A percentile compares a stretch with the other conserved stretches of the same genome.
These are phyloP conservation scores for Theristicus caerulescens DNA, from an alignment of 2,113 vertebrate genomes.

Conservation along the genomic window DNA sequence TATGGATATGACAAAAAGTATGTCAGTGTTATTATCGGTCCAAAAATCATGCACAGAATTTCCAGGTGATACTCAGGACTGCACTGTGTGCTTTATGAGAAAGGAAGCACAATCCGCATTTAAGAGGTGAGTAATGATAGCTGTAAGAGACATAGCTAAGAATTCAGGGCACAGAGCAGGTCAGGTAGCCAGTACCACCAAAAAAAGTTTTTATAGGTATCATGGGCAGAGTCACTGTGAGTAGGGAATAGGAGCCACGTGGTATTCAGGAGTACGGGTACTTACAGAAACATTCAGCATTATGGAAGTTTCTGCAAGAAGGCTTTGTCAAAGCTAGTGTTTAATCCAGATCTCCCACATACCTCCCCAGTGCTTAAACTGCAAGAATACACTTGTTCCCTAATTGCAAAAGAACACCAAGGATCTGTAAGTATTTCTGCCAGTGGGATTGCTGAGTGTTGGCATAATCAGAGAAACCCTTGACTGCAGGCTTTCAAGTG, in stretches of 20 bases:
- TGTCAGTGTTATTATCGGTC: neutral
- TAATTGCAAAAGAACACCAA: conserved; percentile 20
- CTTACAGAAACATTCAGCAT: neutral
- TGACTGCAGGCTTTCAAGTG: conserved; percentile 8
- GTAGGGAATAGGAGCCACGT: neutral
- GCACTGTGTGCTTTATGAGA: neutral
- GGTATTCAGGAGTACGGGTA: neutral
- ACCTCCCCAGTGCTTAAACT: neutral
- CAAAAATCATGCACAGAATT: neutral
- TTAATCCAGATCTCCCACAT: neutral
- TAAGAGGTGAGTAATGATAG: neutral
- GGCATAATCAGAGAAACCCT: neutral
- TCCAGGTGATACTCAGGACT: neutral
- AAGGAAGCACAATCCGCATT: neutral
- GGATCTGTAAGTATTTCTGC: neutral
- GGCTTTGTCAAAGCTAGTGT: neutral
- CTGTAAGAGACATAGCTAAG: neutral
- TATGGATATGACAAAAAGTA: neutral
- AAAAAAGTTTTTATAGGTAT: neutral
- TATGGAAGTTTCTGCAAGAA: neutral
- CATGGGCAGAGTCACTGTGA: neutral
- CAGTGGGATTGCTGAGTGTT: neutral
- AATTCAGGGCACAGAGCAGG: neutral
- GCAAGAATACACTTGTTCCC: conserved; percentile 2
- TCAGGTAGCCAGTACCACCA: neutral